Evolutionary conservation across 1,140 invertebrate genomes (phyloP), one percentile per base, ranked within the genome.

Genomic region (Prorops nasuta): DNA sequence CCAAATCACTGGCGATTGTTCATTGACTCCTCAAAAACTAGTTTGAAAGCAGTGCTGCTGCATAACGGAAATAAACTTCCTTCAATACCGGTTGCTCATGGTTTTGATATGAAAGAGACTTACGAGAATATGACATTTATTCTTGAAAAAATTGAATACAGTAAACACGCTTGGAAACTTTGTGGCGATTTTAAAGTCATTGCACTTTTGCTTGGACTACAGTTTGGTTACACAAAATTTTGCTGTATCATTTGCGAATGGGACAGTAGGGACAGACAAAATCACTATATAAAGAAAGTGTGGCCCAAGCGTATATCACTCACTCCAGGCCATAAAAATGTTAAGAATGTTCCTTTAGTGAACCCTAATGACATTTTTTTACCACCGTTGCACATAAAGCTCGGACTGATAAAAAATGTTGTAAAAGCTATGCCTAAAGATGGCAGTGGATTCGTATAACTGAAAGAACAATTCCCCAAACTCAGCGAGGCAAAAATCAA

Each of bases 1-100:
- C 35, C 48, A 16, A 36, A 48, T 16, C 43, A 66, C 32, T 60
- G 60, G 52, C 41, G 53, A n/a, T 43, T 74, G 10, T 54, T 58
- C 31, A 58, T 58, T 45, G 56, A 40, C 67, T 68, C 42, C 62
- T 72, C 62, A 14, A 69, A 67, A 54, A 56, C 48, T 45, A 75
- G 65, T 54, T 54, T 72, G 22, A 74, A 76, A 61, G 66, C 58
- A 56, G 60, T 76, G 28, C 49, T 74, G 28, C 44, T 76, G 14
- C 63, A 77, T 44, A 76, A 71, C 51, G 65, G 52, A n/a, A 78
- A 77, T 44, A 52, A 58, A 57, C 61, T 57, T 56, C 56, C 49
- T 12, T 58, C 50, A 4, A 58, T 69, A 36, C 67, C 62, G 32
- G 53, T 69, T 45, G 64, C 59, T 38, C 61, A 69, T 54, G 63